Evolutionary conservation across 2,888 invertebrate genomes (phyloP), one percentile per base, ranked within the genome.

Genomic region (Lasioglossum villosulum): DNA sequence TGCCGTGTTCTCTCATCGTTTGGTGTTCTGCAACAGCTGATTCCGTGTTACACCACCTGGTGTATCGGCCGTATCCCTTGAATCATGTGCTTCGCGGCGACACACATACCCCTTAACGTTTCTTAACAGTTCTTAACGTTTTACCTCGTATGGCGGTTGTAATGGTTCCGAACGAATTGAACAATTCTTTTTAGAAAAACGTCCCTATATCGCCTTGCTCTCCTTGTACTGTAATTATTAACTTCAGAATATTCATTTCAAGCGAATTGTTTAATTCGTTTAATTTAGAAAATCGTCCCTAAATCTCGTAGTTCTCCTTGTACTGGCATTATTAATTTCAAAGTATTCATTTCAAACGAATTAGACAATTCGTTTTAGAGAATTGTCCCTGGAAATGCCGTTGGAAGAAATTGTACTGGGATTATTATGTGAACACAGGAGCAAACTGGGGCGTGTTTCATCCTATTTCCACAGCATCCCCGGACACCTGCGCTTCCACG

Each of bases 401-500:
- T 42, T 12, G 14, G 14, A 42, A 14, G 42, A 42, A 42, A 42
- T 34, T 34, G 34, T 66, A 14, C 19, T 10, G 34, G 66, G 19
- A 16, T 23, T 19, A 39, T 42, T 30, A 71, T 39, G 68, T 73
- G 71, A 66, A 73, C 56, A n/a, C 27, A 42, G 72, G 75, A 76
- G 27, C 56, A 34, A n/a, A 71, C 78, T 66, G 30, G 59, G 39
- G 23, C 63, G 30, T n/a, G 52, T 63, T 56, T 71, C 76, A 37
- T 56, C 45, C 42, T 70, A 77, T 84, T 52, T 52, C 23, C 66
- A 14, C 37, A 3, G 52, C 19, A 56, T 45, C 23, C n/a, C 10
- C 30, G 52, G 5, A 16, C 84, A 84, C 68, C 76, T 85, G 80
- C 42, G 30, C 19, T 37, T 66, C 66, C 66, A 14, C 37, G 23